These are phyloP conservation scores for Oncorhynchus gorbuscha DNA, from an alignment of 2,113 vertebrate species.

Conservation along the genomic window DNA sequence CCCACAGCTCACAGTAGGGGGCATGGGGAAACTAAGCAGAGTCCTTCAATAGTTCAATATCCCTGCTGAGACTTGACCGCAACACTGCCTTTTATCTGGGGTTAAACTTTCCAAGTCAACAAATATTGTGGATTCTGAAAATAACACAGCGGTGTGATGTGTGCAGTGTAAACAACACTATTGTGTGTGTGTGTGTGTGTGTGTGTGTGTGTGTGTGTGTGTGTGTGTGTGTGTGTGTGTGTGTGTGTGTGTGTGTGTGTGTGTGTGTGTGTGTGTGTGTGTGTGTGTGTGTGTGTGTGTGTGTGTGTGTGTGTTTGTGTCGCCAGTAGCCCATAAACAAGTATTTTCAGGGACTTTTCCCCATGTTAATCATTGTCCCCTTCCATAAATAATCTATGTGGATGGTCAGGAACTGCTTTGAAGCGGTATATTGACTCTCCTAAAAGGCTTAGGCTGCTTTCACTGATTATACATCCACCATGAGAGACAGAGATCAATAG, in stretches of 20 bases:
- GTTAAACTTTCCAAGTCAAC: background rate
- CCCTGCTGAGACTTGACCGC: background rate
- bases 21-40: background rate
- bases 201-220: no score
- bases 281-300: no score
- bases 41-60: background rate
- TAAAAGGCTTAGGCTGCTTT: slow-evolving; percentile 21
- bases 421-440: slow-evolving; percentile 28
- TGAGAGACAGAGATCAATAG: slow-evolving; percentile 37
- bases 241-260: no score
- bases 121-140: background rate
- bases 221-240: no score
- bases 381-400: background rate
- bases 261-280: no score
- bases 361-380: background rate
- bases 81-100: background rate
- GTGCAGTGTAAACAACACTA: background rate
- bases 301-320: background rate
- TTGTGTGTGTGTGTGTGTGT: background rate
- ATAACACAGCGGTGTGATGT: no score
- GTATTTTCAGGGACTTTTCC: background rate
- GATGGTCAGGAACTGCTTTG: slow-evolving; percentile 13
- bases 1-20: background rate
- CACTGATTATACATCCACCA: background rate
- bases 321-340: background rate